Conservation (phyloP, 1,140 invertebrate species). For the Camponotus vicinus region DNA sequence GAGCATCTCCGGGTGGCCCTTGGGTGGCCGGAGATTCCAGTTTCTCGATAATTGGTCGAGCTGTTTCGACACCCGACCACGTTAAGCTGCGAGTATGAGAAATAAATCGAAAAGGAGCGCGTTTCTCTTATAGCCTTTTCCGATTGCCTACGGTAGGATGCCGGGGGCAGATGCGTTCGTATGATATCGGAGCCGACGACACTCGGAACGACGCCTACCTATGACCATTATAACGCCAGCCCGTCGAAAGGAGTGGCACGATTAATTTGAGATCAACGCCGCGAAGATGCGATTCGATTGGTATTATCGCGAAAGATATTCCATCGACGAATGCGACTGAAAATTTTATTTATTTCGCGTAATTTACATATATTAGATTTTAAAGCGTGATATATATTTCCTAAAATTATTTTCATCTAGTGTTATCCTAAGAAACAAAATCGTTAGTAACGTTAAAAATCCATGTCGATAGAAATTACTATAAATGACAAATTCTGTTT, state of each 20-base stretch:
- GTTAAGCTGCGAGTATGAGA: conserved; percentile 80
- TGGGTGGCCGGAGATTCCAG: conserved; percentile 86
- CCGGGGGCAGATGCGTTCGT: conserved; percentile 60
- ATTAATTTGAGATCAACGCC: conserved; percentile 65
- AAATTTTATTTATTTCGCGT: neutral
- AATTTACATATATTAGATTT: neutral
- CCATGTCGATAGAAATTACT: too few species aligned
- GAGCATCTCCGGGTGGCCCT: conserved; percentile 69
- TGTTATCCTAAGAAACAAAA: neutral
- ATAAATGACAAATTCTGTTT: neutral
- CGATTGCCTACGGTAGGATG: conserved; percentile 46
- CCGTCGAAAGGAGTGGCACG: conserved; percentile 55
- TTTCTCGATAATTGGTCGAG: conserved; percentile 87
- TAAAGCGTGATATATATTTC: neutral
- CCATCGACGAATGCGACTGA: neutral
- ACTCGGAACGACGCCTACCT: conserved; percentile 71
- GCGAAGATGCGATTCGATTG: conserved; percentile 19
- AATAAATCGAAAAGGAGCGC: conserved; percentile 73
- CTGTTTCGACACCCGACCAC: conserved; percentile 86
- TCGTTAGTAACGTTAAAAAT: too few species aligned
- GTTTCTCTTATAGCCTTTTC: conserved; percentile 41
- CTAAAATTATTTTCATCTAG: neutral
- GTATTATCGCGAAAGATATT: conserved; percentile 17
- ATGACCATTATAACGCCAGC: conserved; percentile 72
- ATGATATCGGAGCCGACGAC: conserved; percentile 69